Conservation (phyloP, 2,113 vertebrate genomes). For the Phaethornis superciliosus region DNA sequence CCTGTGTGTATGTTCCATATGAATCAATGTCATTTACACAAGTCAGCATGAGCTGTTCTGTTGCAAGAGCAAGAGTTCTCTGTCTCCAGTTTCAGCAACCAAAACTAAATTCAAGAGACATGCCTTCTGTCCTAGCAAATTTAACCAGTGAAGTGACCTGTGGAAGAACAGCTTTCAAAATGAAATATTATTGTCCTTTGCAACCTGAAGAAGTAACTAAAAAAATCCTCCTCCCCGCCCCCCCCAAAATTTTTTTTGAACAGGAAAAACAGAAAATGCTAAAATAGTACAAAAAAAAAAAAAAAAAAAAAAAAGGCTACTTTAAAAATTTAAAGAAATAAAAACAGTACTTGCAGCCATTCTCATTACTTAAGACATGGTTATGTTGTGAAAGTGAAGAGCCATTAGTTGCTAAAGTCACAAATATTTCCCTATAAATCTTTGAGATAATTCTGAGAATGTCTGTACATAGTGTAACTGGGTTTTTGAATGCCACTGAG, state of each 20-base stretch:
- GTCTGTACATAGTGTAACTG: background rate
- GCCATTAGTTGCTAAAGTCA: background rate
- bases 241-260: background rate
- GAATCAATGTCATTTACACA: background rate
- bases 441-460: background rate
- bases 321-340: background rate
- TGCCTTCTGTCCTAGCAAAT: background rate
- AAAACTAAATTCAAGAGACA: background rate
- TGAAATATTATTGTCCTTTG: background rate
- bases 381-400: background rate
- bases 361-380: background rate
- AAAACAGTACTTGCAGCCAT: background rate
- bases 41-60: background rate
- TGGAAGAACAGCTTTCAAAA: background rate
- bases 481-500: background rate
- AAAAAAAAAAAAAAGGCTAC: no score
- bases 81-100: background rate
- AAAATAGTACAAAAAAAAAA: no score
- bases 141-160: background rate
- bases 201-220: background rate
- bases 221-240: background rate
- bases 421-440: background rate
- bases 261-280: background rate
- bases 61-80: background rate
- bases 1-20: background rate